These are phyloP conservation scores for Thaleichthys pacificus DNA, from an alignment of 2,797 vertebrate genomes.

Conservation along the genomic window DNA sequence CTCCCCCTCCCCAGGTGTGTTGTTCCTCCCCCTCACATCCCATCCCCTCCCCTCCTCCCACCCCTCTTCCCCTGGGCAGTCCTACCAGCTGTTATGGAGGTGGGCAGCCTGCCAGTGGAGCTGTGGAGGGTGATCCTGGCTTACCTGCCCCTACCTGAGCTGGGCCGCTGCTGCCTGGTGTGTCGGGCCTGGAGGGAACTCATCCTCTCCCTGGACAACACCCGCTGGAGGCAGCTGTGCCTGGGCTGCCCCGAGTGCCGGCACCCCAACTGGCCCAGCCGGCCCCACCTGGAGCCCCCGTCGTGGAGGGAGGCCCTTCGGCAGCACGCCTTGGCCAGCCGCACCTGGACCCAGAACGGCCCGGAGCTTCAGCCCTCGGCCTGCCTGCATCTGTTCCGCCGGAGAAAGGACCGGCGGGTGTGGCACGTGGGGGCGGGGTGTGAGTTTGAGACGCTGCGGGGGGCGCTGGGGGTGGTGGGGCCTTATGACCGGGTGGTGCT, in stretches of 20 bases:
- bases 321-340: constrained; percentile 82
- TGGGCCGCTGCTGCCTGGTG: constrained; percentile 88
- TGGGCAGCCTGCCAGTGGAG: constrained; percentile 78
- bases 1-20: neutral
- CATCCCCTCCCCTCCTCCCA: neutral
- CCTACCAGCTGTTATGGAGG: constrained; percentile 75
- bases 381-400: constrained; percentile 83
- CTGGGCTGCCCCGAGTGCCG: constrained; percentile 80
- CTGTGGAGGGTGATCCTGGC: constrained; percentile 87
- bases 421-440: constrained; percentile 79
- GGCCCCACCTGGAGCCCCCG: constrained; percentile 76
- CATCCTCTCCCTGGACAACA: constrained; percentile 87
- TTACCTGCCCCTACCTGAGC: constrained; percentile 82
- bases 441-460: constrained; percentile 81
- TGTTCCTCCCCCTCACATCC: too few species aligned
- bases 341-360: constrained; percentile 83
- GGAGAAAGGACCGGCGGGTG: constrained; percentile 77
- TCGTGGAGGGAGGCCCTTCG: constrained; percentile 88
- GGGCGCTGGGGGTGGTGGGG: constrained; percentile 74
- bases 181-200: constrained; percentile 86
- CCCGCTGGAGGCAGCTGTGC: constrained; percentile 89
- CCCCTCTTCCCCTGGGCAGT: neutral
- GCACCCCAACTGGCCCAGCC: constrained; percentile 89
- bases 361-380: constrained; percentile 80
- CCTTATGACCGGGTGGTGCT: constrained; percentile 82